Evolutionary conservation across 2,113 vertebrate species (phyloP), one percentile per base, ranked within the genome.

Genomic region (Pangasianodon gigas): DNA sequence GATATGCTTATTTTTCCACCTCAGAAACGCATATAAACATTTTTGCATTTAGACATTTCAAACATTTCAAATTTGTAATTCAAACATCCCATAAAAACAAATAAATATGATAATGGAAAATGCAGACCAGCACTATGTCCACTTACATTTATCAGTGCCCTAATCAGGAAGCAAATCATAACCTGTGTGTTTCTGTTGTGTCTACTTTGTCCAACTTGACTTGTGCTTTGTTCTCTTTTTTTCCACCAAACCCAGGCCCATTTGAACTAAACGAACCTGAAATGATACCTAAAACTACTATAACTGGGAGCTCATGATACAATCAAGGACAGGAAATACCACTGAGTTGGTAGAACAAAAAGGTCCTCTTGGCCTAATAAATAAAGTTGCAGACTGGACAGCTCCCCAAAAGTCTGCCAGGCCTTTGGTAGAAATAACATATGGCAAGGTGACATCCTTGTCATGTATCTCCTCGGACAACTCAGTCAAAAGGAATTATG

Each of bases 401-500:
- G 18, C 8, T 3, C n/a, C 32, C n/a, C 71, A 67, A 85, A 87
- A 60, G 29, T 85, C 83, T 81, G 37, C 69, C n/a, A 56, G 46
- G 86, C 62, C 60, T 84, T 87, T n/a, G 67, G n/a, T 46, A 37
- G 80, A 87, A 90, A 71, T 87, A 86, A 87, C 85, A 37, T 60
- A 85, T 85, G 65, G 80, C 85, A 85, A 87, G 84, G 48, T 89
- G 85, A 89, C 90, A 90, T 84, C 79, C 79, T 56, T 13, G 75
- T 79, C 89, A 84, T 86, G 86, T 86, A 77, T 60, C 4, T 67
- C 51, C 29, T 58, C 84, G 69, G 60, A 62, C 84, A 74, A 56
- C 69, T 90, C 58, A 90, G 44, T 91, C 86, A 87, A 85, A 87
- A 85, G 65, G 86, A 88, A 90, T 88, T 86, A 90, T 89, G 88